phyloP scores from a whole-genome alignment of 2,797 vertebrate genomes.

The Anabacerthia variegaticeps region DNA sequence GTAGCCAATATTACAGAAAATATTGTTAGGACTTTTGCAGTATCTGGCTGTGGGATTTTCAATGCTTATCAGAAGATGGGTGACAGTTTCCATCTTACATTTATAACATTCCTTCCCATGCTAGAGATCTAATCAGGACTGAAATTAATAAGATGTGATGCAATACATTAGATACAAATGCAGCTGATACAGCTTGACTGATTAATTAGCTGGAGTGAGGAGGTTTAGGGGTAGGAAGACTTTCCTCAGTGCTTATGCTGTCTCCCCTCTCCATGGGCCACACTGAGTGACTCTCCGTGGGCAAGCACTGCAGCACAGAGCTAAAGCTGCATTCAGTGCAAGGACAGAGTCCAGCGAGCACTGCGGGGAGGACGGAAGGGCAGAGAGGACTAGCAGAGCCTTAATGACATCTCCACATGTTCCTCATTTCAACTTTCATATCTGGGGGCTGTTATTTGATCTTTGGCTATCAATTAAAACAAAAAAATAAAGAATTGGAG shows the following conservation, averaged over 20 bases:
- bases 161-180: background rate
- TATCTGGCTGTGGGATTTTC: slow-evolving; percentile 40
- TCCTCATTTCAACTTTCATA: background rate
- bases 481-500: background rate
- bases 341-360: background rate
- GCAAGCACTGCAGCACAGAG: background rate
- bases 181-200: background rate
- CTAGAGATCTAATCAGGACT: slow-evolving; percentile 31
- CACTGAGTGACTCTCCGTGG: rapidly evolving
- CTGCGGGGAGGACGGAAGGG: background rate
- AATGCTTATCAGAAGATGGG: slow-evolving; percentile 35
- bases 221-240: background rate
- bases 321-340: background rate
- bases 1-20: slow-evolving; percentile 48
- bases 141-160: background rate
- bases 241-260: background rate
- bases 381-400: background rate
- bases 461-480: background rate
- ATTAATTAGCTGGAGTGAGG: background rate
- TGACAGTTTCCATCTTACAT: slow-evolving; percentile 27
- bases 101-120: slow-evolving; percentile 24
- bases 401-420: background rate
- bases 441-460: background rate
- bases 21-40: slow-evolving; percentile 51
- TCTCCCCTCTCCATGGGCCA: rapidly evolving